These are phyloP conservation scores for Silurus glanis DNA, from an alignment of 2,113 vertebrate genomes.

Conservation along the genomic window DNA sequence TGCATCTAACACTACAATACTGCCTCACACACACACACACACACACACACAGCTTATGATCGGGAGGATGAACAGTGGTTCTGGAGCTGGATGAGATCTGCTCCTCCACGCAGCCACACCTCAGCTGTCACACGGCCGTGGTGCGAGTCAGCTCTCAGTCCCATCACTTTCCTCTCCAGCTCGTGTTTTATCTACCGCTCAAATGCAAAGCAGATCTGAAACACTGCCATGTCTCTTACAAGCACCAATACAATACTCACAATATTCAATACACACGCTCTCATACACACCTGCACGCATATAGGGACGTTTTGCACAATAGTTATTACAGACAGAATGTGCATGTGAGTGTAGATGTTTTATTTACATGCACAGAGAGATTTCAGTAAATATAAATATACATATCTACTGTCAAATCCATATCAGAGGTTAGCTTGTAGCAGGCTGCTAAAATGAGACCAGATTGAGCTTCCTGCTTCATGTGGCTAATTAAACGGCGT, in stretches of 20 bases:
- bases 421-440: background rate
- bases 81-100: background rate
- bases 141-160: background rate
- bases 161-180: background rate
- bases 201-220: conserved; percentile 8
- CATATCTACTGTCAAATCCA: background rate
- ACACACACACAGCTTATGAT: background rate
- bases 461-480: background rate
- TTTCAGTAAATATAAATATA: no score
- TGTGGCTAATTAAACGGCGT: background rate
- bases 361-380: background rate
- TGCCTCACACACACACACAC: background rate
- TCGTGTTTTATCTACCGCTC: background rate
- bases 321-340: no score
- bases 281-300: background rate
- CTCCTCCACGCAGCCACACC: conserved; percentile 8
- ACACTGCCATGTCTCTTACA: background rate
- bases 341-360: no score
- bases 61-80: background rate
- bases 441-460: background rate
- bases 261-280: background rate
- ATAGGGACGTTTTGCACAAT: no score
- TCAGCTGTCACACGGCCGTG: conserved; percentile 4
- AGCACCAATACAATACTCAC: background rate
- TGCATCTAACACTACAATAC: background rate